A percentile compares a stretch with the other conserved stretches of the same genome.
Conservation (phyloP, 2,113 vertebrate genomes). For the Nycticorax nycticorax region DNA sequence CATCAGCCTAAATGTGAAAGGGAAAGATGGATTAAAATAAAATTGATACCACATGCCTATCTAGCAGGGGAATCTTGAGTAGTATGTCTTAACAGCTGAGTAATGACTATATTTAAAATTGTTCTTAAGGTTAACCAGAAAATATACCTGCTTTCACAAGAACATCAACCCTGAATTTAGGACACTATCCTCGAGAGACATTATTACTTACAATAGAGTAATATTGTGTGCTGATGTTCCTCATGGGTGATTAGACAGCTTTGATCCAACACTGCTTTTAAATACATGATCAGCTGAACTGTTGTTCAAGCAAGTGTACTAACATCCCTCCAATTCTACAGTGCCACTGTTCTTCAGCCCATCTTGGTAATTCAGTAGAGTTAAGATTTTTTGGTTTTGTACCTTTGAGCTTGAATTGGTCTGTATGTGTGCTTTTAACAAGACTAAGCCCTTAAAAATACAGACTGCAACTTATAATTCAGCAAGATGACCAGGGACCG, state of each 20-base stretch:
- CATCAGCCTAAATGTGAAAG: constrained; percentile 76
- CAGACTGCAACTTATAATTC: neutral
- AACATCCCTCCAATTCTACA: neutral
- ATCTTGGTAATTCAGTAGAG: neutral
- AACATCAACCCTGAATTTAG: neutral
- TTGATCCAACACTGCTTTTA: neutral
- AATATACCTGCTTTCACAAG: neutral
- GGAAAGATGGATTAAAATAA: constrained; percentile 18
- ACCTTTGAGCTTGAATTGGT: neutral
- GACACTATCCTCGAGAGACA: neutral
- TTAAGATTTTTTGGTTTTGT: too few relatives aligned
- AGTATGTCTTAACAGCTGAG: neutral
- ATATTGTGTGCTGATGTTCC: neutral
- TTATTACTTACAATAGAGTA: neutral
- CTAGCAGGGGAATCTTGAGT: neutral
- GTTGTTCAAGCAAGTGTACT: neutral
- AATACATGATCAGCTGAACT: neutral
- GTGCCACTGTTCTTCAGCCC: neutral
- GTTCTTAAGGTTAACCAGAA: neutral
- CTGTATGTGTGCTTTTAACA: neutral
- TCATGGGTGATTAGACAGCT: neutral
- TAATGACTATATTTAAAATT: neutral
- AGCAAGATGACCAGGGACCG: neutral
- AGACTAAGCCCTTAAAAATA: neutral
- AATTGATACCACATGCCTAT: neutral